phyloP scores from a whole-genome alignment of 2,113 vertebrate genomes.

The Poicephalus meyeri region DNA sequence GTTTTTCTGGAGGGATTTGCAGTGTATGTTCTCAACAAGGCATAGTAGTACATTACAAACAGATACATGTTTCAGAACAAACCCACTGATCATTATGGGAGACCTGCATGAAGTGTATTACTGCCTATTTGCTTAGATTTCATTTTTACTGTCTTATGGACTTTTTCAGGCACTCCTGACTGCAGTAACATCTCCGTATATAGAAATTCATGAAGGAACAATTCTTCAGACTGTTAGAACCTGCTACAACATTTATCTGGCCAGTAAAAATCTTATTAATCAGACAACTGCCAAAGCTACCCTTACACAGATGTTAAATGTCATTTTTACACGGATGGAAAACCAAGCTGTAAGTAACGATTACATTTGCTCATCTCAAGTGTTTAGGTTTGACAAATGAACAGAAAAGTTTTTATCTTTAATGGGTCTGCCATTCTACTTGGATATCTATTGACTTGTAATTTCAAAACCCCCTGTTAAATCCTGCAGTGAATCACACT shows the following conservation, averaged over 20 bases:
- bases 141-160: neutral
- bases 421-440: neutral
- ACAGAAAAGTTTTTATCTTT: neutral
- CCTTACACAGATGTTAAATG: slow-evolving; percentile 97
- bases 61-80: neutral
- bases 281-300: slow-evolving; percentile 98
- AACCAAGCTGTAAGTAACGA: slow-evolving; percentile 88
- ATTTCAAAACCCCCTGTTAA: neutral
- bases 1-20: neutral
- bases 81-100: neutral
- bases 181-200: slow-evolving; percentile 92
- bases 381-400: neutral
- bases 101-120: neutral
- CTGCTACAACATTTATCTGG: slow-evolving; percentile 98
- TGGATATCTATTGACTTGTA: neutral
- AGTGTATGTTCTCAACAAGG: neutral
- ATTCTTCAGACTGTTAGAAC: slow-evolving; percentile 95
- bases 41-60: neutral
- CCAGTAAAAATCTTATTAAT: slow-evolving; percentile 99
- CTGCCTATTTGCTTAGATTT: neutral
- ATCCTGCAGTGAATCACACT: neutral
- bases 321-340: slow-evolving; percentile 98
- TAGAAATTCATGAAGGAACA: slow-evolving; percentile 97
- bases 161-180: slow-evolving; percentile 89
- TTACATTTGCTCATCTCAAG: neutral